phyloP scores from a whole-genome alignment of 2,888 invertebrate species.

The Stictocephala bisonia region DNA sequence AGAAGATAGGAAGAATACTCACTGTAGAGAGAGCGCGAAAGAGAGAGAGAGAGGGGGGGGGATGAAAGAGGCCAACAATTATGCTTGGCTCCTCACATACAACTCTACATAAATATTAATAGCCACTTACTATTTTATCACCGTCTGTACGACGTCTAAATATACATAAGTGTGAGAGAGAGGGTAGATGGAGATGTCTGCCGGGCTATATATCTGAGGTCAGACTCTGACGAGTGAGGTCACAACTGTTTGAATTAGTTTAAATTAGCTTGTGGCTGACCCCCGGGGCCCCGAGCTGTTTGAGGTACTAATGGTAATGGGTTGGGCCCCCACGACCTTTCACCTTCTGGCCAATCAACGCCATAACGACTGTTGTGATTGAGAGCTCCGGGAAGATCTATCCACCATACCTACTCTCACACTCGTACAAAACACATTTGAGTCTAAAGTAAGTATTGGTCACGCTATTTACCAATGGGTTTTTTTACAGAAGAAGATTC shows the following conservation, averaged over 20 bases:
- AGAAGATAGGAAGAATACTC: background rate
- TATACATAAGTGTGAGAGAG: slow-evolving; percentile 9
- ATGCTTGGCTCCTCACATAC: slow-evolving; percentile 35
- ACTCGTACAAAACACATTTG: too few species aligned
- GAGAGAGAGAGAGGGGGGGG: background rate
- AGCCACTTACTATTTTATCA: slow-evolving; percentile 39
- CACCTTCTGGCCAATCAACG: background rate
- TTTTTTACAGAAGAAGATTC: too few species aligned
- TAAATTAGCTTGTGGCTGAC: slow-evolving; percentile 40
- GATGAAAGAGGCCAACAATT: slow-evolving; percentile 22
- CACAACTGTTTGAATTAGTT: slow-evolving; percentile 39
- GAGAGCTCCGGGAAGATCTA: too few species aligned
- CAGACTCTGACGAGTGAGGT: slow-evolving; percentile 36
- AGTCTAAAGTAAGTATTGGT: too few species aligned
- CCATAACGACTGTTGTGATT: too few species aligned
- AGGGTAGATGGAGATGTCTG: background rate
- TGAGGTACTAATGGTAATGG: slow-evolving; percentile 21
- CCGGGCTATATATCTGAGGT: slow-evolving; percentile 11
- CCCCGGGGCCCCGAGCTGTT: slow-evolving; percentile 28
- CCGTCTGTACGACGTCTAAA: slow-evolving; percentile 37
- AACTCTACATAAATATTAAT: slow-evolving; percentile 39
- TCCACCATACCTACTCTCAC: too few species aligned
- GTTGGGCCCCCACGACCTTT: background rate
- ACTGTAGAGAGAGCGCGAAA: background rate
- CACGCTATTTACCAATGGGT: too few species aligned